These are phyloP conservation scores for Erebia palarica DNA, from an alignment of 2,888 invertebrate species.

Conservation along the genomic window DNA sequence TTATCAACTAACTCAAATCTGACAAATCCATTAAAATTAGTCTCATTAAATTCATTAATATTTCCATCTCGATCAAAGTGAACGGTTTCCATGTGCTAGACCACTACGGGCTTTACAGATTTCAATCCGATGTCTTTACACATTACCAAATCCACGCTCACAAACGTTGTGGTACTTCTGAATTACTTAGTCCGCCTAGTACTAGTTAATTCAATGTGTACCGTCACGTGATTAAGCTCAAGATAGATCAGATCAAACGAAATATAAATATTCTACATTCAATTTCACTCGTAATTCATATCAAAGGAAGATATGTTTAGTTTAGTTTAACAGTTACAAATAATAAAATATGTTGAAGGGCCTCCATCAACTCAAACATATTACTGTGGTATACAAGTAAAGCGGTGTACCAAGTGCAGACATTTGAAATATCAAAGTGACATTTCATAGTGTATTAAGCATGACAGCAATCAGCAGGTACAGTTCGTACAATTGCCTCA, in stretches of 20 bases:
- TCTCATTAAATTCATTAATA: neutral
- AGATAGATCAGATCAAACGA: neutral
- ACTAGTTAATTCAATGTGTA: neutral
- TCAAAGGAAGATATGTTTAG: too few species aligned
- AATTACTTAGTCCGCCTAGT: slow-evolving; percentile 15
- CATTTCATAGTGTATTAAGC: slow-evolving; percentile 29
- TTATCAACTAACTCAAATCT: too few species aligned
- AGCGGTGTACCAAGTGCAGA: neutral
- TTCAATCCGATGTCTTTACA: slow-evolving; percentile 10
- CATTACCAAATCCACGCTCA: neutral
- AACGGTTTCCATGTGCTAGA: neutral
- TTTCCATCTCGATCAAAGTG: neutral
- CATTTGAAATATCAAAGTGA: slow-evolving; percentile 26
- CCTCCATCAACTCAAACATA: neutral
- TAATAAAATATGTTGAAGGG: too few species aligned
- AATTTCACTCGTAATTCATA: too few species aligned
- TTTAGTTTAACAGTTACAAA: too few species aligned
- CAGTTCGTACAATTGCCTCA: slow-evolving; percentile 94
- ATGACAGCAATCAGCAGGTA: slow-evolving; percentile 90
- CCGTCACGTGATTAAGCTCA: neutral
- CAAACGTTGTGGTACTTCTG: slow-evolving; percentile 13
- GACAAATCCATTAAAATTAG: too few species aligned
- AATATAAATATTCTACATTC: too few species aligned
- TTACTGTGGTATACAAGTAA: neutral
- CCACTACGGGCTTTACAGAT: neutral